Evolutionary conservation across 2,888 invertebrate genomes (phyloP).

Genomic region (Chironomus riparius): DNA sequence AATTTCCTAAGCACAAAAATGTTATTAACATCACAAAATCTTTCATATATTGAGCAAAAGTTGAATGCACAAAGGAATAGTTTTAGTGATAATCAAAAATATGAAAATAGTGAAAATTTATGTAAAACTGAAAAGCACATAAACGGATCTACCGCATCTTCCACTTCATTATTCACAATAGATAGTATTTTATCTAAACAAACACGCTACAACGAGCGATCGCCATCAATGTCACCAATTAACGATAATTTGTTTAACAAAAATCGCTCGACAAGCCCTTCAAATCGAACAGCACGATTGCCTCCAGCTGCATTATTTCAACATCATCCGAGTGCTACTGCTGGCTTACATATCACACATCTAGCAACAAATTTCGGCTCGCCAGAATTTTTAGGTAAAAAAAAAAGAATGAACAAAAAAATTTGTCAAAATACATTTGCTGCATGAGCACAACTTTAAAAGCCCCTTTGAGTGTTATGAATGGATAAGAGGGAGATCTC

Average conservation of each 20-base stretch:
- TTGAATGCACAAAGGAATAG: neutral
- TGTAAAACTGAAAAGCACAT: neutral
- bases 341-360: constrained; percentile 31
- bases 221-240: constrained; percentile 48
- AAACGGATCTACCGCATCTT: constrained; percentile 36
- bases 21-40: constrained; percentile 18
- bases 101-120: constrained; percentile 16
- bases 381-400: constrained; percentile 69
- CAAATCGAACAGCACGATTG: constrained; percentile 41
- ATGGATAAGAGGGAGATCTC: no score
- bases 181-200: constrained; percentile 74
- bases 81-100: constrained; percentile 1
- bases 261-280: constrained; percentile 37
- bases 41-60: constrained; percentile 17
- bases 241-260: constrained; percentile 34
- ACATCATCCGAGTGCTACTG: constrained; percentile 55
- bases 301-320: constrained; percentile 49
- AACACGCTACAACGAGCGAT: constrained; percentile 41
- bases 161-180: constrained; percentile 67
- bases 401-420: neutral
- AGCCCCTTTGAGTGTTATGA: neutral
- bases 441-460: neutral
- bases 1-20: constrained; percentile 16
- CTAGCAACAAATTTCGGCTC: constrained; percentile 51
- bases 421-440: neutral